Percentiles rank a stretch among this genome's conserved stretches.
Evolutionary conservation across 2,113 vertebrate species (phyloP).

Genomic region (Columba livia): DNA sequence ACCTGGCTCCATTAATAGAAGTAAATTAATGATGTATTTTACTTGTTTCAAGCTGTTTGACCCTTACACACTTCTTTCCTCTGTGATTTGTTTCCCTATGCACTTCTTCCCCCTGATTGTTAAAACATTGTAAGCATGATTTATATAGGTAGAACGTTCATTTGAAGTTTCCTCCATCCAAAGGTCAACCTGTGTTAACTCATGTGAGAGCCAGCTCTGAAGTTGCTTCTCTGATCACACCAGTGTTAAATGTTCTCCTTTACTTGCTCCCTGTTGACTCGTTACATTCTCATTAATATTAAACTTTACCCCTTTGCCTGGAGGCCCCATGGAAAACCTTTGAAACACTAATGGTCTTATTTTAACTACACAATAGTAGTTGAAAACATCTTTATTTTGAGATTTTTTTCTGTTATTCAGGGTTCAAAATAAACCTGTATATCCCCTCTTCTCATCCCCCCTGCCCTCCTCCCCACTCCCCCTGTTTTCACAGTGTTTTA

Average conservation of each 20-base stretch:
- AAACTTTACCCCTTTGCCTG: background rate
- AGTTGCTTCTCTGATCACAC: background rate
- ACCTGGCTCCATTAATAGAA: background rate
- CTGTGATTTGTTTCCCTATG: background rate
- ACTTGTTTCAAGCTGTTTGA: background rate
- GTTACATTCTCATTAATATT: background rate
- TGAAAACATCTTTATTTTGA: background rate
- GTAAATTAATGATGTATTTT: background rate
- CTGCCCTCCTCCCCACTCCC: too few species aligned
- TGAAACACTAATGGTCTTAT: background rate
- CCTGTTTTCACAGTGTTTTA: background rate
- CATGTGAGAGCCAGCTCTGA: background rate
- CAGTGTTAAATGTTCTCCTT: background rate
- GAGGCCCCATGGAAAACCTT: background rate
- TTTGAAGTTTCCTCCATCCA: background rate
- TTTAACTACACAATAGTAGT: background rate
- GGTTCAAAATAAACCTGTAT: background rate
- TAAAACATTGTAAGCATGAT: background rate
- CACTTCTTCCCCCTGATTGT: background rate
- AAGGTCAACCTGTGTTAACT: background rate
- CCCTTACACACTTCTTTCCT: background rate
- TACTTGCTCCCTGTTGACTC: background rate
- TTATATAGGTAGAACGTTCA: background rate
- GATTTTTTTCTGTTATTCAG: background rate
- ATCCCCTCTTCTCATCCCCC: background rate